Conservation (phyloP, 2,797 vertebrate genomes). For the Sciaenops ocellatus region DNA sequence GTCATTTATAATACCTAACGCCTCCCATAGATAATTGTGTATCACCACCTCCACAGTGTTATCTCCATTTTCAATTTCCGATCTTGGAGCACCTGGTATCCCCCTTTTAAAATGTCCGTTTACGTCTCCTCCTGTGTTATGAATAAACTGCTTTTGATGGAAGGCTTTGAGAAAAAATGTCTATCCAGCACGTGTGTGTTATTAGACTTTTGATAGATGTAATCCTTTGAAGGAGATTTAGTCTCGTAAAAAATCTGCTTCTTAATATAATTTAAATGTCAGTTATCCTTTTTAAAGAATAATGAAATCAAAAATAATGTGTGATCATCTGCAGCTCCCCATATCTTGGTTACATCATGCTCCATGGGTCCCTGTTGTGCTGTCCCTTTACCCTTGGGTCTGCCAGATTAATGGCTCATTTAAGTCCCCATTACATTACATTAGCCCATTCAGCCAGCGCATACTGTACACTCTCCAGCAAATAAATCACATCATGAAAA, state of each 20-base stretch:
- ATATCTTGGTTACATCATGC: conserved; percentile 58
- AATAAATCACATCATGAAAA: conserved; percentile 81
- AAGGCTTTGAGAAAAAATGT: conserved; percentile 10
- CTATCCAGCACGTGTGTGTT: not conserved
- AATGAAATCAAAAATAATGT: conserved; percentile 45
- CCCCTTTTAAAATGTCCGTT: conserved; percentile 17
- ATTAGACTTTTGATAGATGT: conserved; percentile 15
- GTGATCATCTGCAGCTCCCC: conserved; percentile 33
- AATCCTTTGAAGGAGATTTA: conserved; percentile 26
- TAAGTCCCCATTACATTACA: conserved; percentile 81
- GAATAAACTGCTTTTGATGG: conserved; percentile 47
- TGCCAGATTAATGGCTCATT: conserved; percentile 83
- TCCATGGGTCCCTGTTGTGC: conserved; percentile 47
- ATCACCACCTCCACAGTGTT: conserved; percentile 57
- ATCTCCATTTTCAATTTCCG: conserved; percentile 76
- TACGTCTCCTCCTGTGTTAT: conserved; percentile 15
- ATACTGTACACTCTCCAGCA: conserved; percentile 65
- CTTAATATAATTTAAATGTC: conserved; percentile 21
- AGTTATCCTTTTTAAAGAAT: conserved; percentile 28
- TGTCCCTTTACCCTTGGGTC: conserved; percentile 82
- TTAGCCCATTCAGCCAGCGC: conserved; percentile 65
- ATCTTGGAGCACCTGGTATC: conserved; percentile 61
- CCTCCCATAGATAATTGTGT: conserved; percentile 72
- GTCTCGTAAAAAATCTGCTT: conserved; percentile 24
- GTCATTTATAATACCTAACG: conserved; percentile 75